Percentiles rank a stretch among this genome's conserved stretches.
These are phyloP conservation scores for Ochropleura plecta DNA, from an alignment of 2,888 invertebrate genomes.

Conservation along the genomic window DNA sequence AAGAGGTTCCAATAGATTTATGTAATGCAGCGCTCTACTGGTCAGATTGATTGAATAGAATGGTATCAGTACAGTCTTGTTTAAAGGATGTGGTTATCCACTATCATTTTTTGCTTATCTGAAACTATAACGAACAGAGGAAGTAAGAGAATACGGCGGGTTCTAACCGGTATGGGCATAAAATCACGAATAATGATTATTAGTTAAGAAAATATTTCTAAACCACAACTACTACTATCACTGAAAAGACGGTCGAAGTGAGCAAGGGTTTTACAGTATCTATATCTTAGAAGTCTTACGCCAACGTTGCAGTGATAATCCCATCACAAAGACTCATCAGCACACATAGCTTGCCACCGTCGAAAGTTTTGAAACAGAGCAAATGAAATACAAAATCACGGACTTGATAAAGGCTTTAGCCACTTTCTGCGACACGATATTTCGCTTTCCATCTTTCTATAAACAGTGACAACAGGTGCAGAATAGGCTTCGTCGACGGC, in stretches of 20 bases:
- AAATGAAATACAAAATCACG: neutral
- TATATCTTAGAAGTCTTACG: neutral
- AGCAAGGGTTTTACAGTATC: neutral
- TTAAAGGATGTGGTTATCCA: slow-evolving; percentile 1
- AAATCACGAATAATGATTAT: neutral
- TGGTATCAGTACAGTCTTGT: neutral
- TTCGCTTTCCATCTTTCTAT: too few relatives aligned
- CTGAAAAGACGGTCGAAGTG: neutral
- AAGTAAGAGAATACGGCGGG: neutral
- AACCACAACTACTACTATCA: neutral
- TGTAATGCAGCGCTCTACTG: neutral
- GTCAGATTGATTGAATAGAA: neutral
- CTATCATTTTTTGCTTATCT: neutral
- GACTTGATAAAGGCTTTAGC: neutral
- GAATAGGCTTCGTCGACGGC: too few relatives aligned
- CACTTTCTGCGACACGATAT: too few relatives aligned
- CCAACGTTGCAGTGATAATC: neutral
- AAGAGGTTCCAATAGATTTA: too few relatives aligned
- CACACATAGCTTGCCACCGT: neutral
- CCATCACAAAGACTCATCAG: neutral
- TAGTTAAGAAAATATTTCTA: neutral
- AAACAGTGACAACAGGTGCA: too few relatives aligned
- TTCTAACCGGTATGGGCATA: neutral
- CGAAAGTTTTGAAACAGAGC: neutral
- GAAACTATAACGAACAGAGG: neutral